Conservation (phyloP, 92 coral and sea anemone genomes). For the Virgularia gustaviana region DNA sequence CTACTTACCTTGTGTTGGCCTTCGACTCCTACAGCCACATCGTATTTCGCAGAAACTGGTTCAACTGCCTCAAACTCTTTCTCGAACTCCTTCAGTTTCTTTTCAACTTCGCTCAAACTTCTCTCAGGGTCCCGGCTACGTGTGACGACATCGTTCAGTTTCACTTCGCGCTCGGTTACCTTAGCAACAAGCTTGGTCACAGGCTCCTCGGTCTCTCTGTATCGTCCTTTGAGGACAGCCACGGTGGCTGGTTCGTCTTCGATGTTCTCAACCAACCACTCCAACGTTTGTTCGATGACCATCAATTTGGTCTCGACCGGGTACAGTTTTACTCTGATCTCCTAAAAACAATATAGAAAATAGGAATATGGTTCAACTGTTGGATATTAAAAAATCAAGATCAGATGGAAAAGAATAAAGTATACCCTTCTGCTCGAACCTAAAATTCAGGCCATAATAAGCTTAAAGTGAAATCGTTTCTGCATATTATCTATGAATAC, state of each 20-base stretch:
- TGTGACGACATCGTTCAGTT: conserved; percentile 71
- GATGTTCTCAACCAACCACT: conserved; percentile 56
- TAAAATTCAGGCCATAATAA: too few species aligned
- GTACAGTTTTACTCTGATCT: conserved; percentile 71
- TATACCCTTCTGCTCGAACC: too few species aligned
- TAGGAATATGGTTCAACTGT: neutral
- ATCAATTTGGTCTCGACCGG: conserved; percentile 71
- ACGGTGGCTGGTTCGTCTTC: conserved; percentile 78
- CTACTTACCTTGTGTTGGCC: conserved; percentile 87
- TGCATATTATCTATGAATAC: too few species aligned
- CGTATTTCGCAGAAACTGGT: conserved; percentile 73
- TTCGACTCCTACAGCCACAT: conserved; percentile 65
- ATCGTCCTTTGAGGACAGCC: conserved; percentile 62
- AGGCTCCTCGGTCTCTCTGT: conserved; percentile 66
- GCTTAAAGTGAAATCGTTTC: too few species aligned
- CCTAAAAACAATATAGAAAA: conserved; percentile 37
- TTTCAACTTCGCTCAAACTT: conserved; percentile 64
- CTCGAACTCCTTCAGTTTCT: conserved; percentile 74
- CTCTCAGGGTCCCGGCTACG: conserved; percentile 71
- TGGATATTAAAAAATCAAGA: too few species aligned
- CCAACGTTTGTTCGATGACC: conserved; percentile 65
- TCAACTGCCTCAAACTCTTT: conserved; percentile 46
- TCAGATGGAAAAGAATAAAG: too few species aligned
- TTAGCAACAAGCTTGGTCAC: conserved; percentile 72
- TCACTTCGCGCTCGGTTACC: conserved; percentile 71